Base-by-base conservation (phyloP, 1,140 invertebrate genomes). In the Thereuonema tuberculata region DNA sequence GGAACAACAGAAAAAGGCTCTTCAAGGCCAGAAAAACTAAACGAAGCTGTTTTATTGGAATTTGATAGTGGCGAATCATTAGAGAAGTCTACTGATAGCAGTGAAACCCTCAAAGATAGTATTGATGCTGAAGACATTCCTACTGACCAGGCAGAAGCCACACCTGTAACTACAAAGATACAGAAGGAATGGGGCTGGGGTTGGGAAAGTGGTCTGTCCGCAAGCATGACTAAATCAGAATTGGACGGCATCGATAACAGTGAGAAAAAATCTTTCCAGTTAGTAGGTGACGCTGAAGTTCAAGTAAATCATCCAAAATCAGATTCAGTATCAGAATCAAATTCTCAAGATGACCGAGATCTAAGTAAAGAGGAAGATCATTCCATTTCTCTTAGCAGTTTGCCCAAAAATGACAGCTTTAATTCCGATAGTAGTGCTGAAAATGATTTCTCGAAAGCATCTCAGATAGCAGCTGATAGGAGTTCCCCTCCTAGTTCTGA, bases 401-500 rank as follows among this genome's bases (percentile, higher is more conserved):
- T 12, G 21, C 5, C 5, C 17, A 12, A 5, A 20, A 24, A 50
- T 50, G 48, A 50, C 23, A 14, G 9, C 31, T 37, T 37, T 17
- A 5, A 9, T 37, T 5, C 5, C 31, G 5, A 37, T 5, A 37
- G 5, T 37, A 37, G 17, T 5, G 5, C 5, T 5, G 5, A 37
- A 17, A 17, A 37, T 5, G 31, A 37, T 37, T 5, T 9, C 17
- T 37, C 17, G 17, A 37, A 37, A 17, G 31, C 31, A 17, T 37
- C 31, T 5, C 17, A 17, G 5, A 37, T 9, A 5, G 31, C 31
- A 5, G 25, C 12, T 26, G 27, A 29, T 29, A 17, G 3, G 59
- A 23, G 53, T 52, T n/a, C n/a, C n/a, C n/a, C n/a, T n/a, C n/a
- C n/a, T n/a, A 46, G 23, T 63, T 58, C 58, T 56, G 55, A 20